phyloP scores from a whole-genome alignment of 2,113 vertebrate species.

The Chiloscyllium plagiosum region DNA sequence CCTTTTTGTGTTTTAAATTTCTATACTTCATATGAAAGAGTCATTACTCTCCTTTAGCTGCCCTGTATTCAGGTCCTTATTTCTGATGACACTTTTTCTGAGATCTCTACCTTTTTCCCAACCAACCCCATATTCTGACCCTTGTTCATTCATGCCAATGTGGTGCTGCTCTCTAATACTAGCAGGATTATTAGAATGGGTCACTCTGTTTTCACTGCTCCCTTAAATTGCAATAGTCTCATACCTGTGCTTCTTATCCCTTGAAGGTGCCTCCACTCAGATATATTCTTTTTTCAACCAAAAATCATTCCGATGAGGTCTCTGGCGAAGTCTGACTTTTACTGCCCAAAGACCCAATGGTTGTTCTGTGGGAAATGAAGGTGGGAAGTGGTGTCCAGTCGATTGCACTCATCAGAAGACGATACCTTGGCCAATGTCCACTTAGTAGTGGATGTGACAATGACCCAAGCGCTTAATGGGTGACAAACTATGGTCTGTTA shows the following conservation, averaged over 20 bases:
- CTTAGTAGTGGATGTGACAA: neutral
- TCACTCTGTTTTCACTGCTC: neutral
- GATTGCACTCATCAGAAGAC: neutral
- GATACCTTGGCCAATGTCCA: neutral
- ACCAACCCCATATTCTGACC: neutral
- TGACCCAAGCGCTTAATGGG: neutral
- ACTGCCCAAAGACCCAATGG: too few species aligned
- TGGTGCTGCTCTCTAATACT: neutral
- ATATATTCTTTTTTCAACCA: neutral
- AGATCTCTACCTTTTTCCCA: neutral
- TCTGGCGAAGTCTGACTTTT: too few species aligned
- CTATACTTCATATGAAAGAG: neutral
- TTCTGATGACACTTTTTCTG: neutral
- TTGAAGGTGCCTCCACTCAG: neutral
- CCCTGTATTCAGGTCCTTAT: neutral
- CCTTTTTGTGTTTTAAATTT: neutral
- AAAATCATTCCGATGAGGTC: too few species aligned
- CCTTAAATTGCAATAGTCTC: too few species aligned
- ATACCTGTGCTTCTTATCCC: neutral
- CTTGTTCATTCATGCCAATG: neutral
- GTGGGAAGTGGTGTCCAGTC: neutral
- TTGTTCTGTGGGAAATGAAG: neutral
- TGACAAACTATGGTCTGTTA: neutral
- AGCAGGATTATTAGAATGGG: neutral
- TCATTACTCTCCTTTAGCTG: neutral